Conservation (phyloP, 2,888 invertebrate species). For the Lottia scabra region DNA sequence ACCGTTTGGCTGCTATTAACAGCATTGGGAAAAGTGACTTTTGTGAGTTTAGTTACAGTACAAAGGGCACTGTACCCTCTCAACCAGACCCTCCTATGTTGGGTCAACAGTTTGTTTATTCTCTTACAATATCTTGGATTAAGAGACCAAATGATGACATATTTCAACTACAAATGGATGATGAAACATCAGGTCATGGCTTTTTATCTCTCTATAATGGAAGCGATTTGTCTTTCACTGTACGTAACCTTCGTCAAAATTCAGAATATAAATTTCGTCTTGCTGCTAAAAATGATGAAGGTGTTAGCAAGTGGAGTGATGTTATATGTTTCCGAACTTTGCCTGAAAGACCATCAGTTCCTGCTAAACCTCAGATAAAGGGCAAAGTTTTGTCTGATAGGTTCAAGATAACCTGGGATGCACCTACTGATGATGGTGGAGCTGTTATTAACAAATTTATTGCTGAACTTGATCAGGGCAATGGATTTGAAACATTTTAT, state of each 20-base stretch:
- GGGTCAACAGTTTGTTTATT: slow-evolving; percentile 75
- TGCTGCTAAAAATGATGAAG: slow-evolving; percentile 85
- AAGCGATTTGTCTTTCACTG: slow-evolving; percentile 78
- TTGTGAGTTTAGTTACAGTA: slow-evolving; percentile 73
- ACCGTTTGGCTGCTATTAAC: slow-evolving; percentile 87
- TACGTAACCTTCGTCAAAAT: slow-evolving; percentile 79
- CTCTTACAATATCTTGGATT: slow-evolving; percentile 81
- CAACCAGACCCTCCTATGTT: slow-evolving; percentile 84
- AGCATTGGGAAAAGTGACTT: slow-evolving; percentile 77
- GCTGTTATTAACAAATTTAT: slow-evolving; percentile 76
- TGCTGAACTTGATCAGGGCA: slow-evolving; percentile 76
- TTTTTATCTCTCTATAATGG: slow-evolving; percentile 86
- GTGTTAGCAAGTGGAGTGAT: slow-evolving; percentile 83
- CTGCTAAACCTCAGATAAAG: slow-evolving; percentile 82
- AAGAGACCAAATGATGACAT: slow-evolving; percentile 82
- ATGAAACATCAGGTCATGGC: slow-evolving; percentile 79
- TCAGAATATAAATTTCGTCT: slow-evolving; percentile 84
- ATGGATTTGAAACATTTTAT: slow-evolving; percentile 81
- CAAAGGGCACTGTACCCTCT: slow-evolving; percentile 83
- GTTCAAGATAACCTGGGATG: slow-evolving; percentile 83
- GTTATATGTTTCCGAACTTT: slow-evolving; percentile 83
- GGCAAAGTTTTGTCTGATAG: slow-evolving; percentile 85
- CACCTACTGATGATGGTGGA: not conserved
- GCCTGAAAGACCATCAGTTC: slow-evolving; percentile 83
- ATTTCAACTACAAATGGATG: slow-evolving; percentile 86